phyloP scores from a whole-genome alignment of 1,140 invertebrate genomes.

The Euwallacea fornicatus region DNA sequence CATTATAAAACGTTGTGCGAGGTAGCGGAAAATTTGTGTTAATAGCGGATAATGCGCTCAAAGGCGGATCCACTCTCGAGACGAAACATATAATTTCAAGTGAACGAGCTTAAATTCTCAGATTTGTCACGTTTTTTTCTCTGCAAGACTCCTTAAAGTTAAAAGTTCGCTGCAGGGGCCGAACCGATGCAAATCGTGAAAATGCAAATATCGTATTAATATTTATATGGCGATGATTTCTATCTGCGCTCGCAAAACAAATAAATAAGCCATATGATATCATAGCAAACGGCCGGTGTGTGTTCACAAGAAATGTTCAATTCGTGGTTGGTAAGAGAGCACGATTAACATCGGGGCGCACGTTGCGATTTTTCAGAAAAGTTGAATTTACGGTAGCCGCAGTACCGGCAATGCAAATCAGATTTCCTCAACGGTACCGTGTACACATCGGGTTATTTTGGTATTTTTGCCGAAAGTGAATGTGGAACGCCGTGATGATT shows the following conservation, averaged over 20 bases:
- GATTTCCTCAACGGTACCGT: not conserved
- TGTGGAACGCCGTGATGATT: too few relatives aligned
- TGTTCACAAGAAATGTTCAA: slow-evolving; percentile 14
- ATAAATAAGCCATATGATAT: slow-evolving; percentile 13
- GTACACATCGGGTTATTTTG: too few relatives aligned
- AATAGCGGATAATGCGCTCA: not conserved
- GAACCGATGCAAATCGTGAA: not conserved
- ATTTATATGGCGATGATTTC: slow-evolving; percentile 8
- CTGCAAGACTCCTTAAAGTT: not conserved
- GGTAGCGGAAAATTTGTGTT: not conserved
- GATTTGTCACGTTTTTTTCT: not conserved
- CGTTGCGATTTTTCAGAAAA: slow-evolving; percentile 8
- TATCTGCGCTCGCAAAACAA: slow-evolving; percentile 8
- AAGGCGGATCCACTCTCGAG: too few relatives aligned
- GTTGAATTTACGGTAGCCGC: slow-evolving; percentile 1
- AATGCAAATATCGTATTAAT: slow-evolving; percentile 1
- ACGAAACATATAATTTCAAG: too few relatives aligned
- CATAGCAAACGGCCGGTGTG: slow-evolving; percentile 2
- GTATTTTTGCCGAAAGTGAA: too few relatives aligned
- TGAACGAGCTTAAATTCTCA: not conserved
- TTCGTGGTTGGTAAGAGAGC: slow-evolving; percentile 8
- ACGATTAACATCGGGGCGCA: slow-evolving; percentile 8
- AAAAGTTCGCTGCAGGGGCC: not conserved
- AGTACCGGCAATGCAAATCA: slow-evolving; percentile 1
- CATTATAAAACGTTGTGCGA: not conserved